Percentiles rank a stretch among this genome's conserved stretches.
These are phyloP conservation scores for Eulemur mongoz DNA, from an alignment of 2,797 vertebrate genomes.

Conservation along the genomic window DNA sequence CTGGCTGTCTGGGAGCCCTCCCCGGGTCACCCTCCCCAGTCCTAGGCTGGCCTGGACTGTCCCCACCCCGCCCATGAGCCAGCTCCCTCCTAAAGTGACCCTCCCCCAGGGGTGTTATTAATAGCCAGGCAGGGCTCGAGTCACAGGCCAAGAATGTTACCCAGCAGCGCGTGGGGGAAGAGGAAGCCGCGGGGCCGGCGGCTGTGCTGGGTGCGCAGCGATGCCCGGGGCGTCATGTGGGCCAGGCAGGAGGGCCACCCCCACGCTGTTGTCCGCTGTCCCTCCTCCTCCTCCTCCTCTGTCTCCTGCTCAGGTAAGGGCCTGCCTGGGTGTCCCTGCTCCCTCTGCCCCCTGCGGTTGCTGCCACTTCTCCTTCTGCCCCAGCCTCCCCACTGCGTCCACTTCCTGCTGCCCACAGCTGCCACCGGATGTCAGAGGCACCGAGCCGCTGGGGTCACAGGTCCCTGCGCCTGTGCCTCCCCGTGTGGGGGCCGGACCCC, in stretches of 20 bases:
- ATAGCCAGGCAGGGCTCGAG: conserved; percentile 34
- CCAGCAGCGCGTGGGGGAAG: conserved; percentile 61
- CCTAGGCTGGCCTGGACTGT: background rate
- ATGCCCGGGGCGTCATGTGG: conserved; percentile 81
- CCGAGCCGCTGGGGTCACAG: background rate
- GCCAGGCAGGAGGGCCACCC: conserved; percentile 65
- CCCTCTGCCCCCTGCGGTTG: accelerated
- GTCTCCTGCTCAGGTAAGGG: conserved; percentile 85
- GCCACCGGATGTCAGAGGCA: background rate
- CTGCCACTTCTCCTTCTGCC: background rate
- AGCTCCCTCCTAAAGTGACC: conserved; percentile 57
- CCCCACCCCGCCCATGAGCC: conserved; percentile 32
- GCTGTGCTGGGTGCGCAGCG: conserved; percentile 62
- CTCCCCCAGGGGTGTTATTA: conserved; percentile 74
- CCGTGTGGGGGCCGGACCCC: background rate
- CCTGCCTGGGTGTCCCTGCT: background rate
- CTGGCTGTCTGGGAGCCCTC: conserved; percentile 29
- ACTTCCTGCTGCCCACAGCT: background rate
- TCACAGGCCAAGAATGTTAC: conserved; percentile 74
- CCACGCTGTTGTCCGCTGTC: conserved; percentile 45
- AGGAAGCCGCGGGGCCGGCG: conserved; percentile 62
- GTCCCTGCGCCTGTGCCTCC: background rate
- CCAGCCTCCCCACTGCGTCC: background rate
- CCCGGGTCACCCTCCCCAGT: background rate
- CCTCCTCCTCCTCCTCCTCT: conserved; percentile 82